Evolutionary conservation across 2,888 invertebrate genomes (phyloP).

Genomic region (Suillia variegata): DNA sequence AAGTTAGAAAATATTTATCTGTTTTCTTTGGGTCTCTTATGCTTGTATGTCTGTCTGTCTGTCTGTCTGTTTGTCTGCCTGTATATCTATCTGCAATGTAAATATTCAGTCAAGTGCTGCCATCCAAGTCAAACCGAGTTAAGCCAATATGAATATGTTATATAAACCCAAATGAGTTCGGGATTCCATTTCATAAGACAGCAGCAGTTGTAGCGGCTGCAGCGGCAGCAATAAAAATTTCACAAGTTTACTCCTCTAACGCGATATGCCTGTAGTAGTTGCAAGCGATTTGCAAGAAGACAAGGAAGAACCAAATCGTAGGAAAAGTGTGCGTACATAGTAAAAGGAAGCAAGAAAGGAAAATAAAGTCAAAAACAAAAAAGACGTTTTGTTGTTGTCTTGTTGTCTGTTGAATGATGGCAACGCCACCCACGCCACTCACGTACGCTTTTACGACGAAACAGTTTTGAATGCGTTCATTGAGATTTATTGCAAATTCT

Average conservation of each 20-base stretch:
- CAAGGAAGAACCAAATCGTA: too few relatives aligned
- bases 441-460: too few relatives aligned
- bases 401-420: too few relatives aligned
- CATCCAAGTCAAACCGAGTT: conserved; percentile 12
- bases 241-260: not conserved
- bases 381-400: too few relatives aligned
- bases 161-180: conserved; percentile 19
- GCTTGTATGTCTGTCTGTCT: conserved; percentile 9
- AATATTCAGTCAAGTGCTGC: conserved; percentile 34
- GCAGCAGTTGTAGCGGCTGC: conserved; percentile 34
- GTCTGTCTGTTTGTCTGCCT: conserved; percentile 26
- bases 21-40: too few relatives aligned
- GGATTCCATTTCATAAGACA: conserved; percentile 16
- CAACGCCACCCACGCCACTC: too few relatives aligned
- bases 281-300: not conserved
- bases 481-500: too few relatives aligned
- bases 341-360: too few relatives aligned
- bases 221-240: conserved; percentile 20
- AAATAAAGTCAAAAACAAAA: too few relatives aligned
- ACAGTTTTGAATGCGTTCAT: too few relatives aligned
- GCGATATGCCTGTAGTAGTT: not conserved
- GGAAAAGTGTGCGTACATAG: not conserved
- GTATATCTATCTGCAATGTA: conserved; percentile 15
- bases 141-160: conserved; percentile 33
- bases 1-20: too few relatives aligned